phyloP scores from a whole-genome alignment of 2,113 vertebrate genomes.

The Lamprotornis superbus region DNA sequence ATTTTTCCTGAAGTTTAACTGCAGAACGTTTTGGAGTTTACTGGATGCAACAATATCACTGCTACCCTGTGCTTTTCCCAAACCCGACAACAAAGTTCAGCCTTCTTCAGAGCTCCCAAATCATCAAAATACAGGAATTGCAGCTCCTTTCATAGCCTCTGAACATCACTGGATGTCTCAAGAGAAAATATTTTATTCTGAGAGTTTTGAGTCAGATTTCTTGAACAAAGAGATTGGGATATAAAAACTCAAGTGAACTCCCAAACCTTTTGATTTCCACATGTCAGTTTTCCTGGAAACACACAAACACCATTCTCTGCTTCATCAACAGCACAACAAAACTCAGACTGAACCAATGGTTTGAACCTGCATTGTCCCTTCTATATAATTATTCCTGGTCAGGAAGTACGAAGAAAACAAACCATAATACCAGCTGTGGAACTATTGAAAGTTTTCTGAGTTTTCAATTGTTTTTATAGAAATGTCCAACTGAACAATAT shows the following conservation, averaged over 20 bases:
- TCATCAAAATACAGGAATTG: neutral
- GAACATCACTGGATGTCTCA: neutral
- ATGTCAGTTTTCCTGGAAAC: neutral
- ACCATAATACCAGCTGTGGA: neutral
- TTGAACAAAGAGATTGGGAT: neutral
- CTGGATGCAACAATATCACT: neutral
- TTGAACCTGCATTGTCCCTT: neutral
- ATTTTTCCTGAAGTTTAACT: neutral
- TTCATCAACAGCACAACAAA: neutral
- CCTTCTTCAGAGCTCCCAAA: neutral
- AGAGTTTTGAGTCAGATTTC: neutral
- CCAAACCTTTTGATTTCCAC: neutral
- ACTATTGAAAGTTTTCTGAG: neutral
- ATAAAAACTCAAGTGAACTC: neutral
- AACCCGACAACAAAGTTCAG: neutral
- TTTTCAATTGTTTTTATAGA: neutral
- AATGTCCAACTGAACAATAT: neutral
- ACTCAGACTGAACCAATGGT: neutral
- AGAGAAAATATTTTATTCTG: neutral
- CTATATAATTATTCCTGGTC: neutral
- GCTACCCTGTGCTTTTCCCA: neutral
- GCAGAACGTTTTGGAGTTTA: neutral
- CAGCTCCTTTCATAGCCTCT: neutral
- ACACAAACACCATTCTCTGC: neutral
- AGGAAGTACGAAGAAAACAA: neutral